Evolutionary conservation across 2,797 vertebrate genomes (phyloP), one percentile per base, ranked within the genome.

Genomic region (Coregonus ussuriensis): DNA sequence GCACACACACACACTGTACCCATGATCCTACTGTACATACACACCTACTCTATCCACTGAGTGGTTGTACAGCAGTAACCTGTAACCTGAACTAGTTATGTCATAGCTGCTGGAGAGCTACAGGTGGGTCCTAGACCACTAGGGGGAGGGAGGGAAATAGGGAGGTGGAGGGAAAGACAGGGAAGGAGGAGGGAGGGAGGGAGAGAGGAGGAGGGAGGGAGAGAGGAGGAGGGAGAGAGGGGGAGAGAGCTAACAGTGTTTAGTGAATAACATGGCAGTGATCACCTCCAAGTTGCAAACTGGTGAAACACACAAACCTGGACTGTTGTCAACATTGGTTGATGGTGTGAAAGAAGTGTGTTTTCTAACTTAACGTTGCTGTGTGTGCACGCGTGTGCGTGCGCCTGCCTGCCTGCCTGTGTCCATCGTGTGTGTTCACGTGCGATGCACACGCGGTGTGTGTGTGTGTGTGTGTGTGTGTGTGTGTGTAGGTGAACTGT

Each of bases 401-500:
- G 35, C 4, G 35, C 4, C 4, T 35, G 35, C 4, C 4, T 35
- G 35, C 4, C 4, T 37, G 35, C 4, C 4, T 37, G 35, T 37
- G 35, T 35, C 2, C 31, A 33, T 33, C 31, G 35, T 35, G 4
- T 35, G 7, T 41, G 37, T 37, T 33, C 31, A 33, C 25, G 25
- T 25, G 25, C 25, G 25, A 25, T 33, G 31, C 31, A 25, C 25
- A 25, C 25, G 25, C 25, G 25, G 37, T 37, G 37, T 37, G 37
- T 37, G 37, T 37, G 35, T 37, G 63, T 80, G n/a, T n/a, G 56
- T 66, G 15, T 51, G 35, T 72, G 35, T 74, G 21, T 70, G 47
- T 69, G 41, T 78, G 74, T 68, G 56, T 54, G 71, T 80, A 99
- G 98, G 97, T 99, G 76, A 96, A 97, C 0, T 85, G 93, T 75